Evolutionary conservation across 1,140 invertebrate genomes (phyloP), one percentile per base, ranked within the genome.

Genomic region (Ostrea denselamellosa): DNA sequence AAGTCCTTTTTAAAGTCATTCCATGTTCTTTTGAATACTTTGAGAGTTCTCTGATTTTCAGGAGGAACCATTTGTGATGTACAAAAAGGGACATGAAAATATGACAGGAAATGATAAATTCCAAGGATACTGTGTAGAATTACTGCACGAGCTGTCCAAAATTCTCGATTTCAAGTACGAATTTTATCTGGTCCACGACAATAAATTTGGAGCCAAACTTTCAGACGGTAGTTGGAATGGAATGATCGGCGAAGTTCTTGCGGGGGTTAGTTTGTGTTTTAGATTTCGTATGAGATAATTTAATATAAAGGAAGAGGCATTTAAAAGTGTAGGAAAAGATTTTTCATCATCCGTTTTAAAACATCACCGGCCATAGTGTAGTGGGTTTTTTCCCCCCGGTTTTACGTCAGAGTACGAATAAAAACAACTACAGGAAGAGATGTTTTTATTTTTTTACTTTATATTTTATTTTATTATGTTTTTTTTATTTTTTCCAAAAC

Each of bases 161-260:
- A 91, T 96, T 94, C 95, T 98, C 22, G 97, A 97, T 85, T 98
- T 99, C 90, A 97, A 97, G 9, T 95, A 95, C 89, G 88, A 91
- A 25, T 89, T 94, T 25, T 92, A 93, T 87, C 89, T 92, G 0
- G 92, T 93, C 56, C 86, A 89, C 54, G 92, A 93, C 84, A 90
- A 91, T 5, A 92, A 92, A 25, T 93, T 92, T 68, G 93, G 93
- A 19, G 86, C 85, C 44, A 89, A 88, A 62, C 19, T 84, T 85
- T 97, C 93, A 3, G 77, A 92, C 7, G 98, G 98, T 85, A 96
- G 98, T 90, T 99, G 98, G 98, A 99, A 99, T 92, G 98, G 98
- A 71, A 98, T 99, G 97, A 97, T 99, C 82, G 98, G 98, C 68
- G 98, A 99, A 95, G 96, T 99, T 87, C 96, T 99, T 34, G 96